Conservation (phyloP, 2,888 invertebrate species). For the Cryptophagus acutangulus region DNA sequence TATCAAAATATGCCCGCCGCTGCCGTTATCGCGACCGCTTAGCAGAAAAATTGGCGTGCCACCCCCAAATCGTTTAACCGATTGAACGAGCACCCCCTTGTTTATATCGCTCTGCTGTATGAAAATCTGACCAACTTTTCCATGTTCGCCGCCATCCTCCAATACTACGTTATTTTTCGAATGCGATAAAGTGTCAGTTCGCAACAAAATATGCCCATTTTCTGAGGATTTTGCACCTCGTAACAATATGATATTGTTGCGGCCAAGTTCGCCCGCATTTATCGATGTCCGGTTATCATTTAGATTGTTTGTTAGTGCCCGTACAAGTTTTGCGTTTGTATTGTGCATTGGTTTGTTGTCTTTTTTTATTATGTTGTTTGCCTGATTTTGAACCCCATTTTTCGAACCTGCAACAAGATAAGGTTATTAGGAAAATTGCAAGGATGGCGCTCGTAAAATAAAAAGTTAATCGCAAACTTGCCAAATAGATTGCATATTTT, state of each 20-base stretch:
- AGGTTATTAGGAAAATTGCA: too few species aligned
- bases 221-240: conserved; percentile 39
- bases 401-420: conserved; percentile 9
- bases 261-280: conserved; percentile 31
- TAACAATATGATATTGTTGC: conserved; percentile 42
- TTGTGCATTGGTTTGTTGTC: conserved; percentile 36
- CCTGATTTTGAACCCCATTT: conserved; percentile 3
- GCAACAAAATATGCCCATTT: conserved; percentile 40
- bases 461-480: too few species aligned
- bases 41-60: conserved; percentile 44
- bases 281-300: conserved; percentile 27
- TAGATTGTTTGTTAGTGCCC: conserved; percentile 30
- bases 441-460: too few species aligned
- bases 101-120: conserved; percentile 43
- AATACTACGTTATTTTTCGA: conserved; percentile 37
- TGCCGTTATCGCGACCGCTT: conserved; percentile 40
- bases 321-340: conserved; percentile 37
- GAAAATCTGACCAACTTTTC: conserved; percentile 42
- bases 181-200: conserved; percentile 35
- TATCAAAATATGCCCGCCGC: conserved; percentile 39
- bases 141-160: conserved; percentile 34
- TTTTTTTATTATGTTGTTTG: conserved; percentile 4
- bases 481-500: too few species aligned
- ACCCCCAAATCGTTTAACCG: conserved; percentile 42
- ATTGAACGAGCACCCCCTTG: conserved; percentile 44